These are phyloP conservation scores for Urophycis tenuis DNA, from an alignment of 2,797 vertebrate genomes.

Conservation along the genomic window DNA sequence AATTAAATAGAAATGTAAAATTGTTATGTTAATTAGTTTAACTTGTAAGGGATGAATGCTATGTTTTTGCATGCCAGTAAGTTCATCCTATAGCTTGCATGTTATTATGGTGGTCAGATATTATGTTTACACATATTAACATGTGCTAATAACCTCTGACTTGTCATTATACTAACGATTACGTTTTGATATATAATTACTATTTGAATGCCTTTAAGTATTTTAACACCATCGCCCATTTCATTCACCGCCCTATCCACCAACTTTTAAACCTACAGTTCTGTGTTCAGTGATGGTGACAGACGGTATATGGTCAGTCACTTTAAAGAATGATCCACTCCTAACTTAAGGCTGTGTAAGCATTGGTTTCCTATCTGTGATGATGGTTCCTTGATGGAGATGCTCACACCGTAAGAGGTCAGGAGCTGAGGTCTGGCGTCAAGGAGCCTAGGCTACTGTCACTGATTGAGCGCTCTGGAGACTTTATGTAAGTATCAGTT, in stretches of 20 bases:
- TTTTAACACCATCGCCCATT: neutral
- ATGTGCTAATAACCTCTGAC: neutral
- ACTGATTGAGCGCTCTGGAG: slow-evolving; percentile 69
- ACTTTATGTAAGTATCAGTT: slow-evolving; percentile 73
- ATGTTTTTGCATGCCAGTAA: slow-evolving; percentile 29
- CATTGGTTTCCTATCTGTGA: slow-evolving; percentile 26
- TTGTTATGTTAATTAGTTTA: slow-evolving; percentile 15
- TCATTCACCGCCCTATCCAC: slow-evolving; percentile 5
- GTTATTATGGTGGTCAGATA: neutral
- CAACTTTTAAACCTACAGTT: neutral
- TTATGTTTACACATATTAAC: too few species aligned
- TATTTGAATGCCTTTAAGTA: neutral
- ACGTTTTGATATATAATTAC: neutral
- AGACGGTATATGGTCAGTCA: neutral
- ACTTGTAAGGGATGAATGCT: neutral
- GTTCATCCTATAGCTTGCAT: neutral
- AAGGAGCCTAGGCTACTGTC: slow-evolving; percentile 74
- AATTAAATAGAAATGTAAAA: neutral
- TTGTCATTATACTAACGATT: neutral
- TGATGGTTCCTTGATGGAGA: slow-evolving; percentile 68
- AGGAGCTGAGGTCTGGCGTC: slow-evolving; percentile 68
- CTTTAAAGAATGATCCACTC: slow-evolving; percentile 15
- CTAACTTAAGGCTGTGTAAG: slow-evolving; percentile 17
- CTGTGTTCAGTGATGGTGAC: neutral
- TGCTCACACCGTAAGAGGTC: slow-evolving; percentile 72